Percentiles rank a stretch among this genome's conserved stretches.
Conservation (phyloP, 2,797 vertebrate species). For the Aldrovandia affinis region DNA sequence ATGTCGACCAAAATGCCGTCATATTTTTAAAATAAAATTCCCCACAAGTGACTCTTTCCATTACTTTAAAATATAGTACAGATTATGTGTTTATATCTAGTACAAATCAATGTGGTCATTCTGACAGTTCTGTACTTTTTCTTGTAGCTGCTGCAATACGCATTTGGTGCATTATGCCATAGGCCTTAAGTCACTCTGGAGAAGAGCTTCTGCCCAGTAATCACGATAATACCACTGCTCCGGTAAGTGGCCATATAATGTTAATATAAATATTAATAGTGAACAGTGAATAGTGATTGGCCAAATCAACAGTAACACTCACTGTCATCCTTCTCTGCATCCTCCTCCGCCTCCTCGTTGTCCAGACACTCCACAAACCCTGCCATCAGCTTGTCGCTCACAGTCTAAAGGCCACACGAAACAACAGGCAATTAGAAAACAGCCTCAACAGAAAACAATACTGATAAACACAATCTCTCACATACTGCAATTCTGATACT, state of each 20-base stretch:
- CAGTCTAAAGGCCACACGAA: slow-evolving; percentile 65
- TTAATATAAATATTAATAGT: neutral
- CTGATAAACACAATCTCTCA: neutral
- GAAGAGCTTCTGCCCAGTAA: neutral
- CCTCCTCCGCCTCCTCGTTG: slow-evolving; percentile 91
- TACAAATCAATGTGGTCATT: too few relatives aligned
- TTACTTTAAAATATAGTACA: too few relatives aligned
- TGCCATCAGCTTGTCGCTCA: slow-evolving; percentile 94
- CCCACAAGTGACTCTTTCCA: too few relatives aligned
- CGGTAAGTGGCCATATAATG: neutral
- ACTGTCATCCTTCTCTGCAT: slow-evolving; percentile 85
- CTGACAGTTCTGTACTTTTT: neutral
- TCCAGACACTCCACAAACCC: slow-evolving; percentile 98
- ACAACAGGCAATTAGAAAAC: neutral
- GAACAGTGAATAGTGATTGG: neutral
- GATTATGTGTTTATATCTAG: too few relatives aligned
- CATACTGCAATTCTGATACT: neutral
- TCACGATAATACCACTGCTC: neutral
- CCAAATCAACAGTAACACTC: slow-evolving; percentile 43
- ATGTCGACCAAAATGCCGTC: too few relatives aligned
- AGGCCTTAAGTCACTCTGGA: neutral
- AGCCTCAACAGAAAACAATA: neutral
- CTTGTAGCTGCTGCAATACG: neutral
- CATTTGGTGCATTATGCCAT: neutral
- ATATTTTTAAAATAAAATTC: too few relatives aligned